Percentiles rank a stretch among this genome's conserved stretches.
These are phyloP conservation scores for Pterostichus madidus DNA, from an alignment of 2,888 invertebrate genomes.

Conservation along the genomic window DNA sequence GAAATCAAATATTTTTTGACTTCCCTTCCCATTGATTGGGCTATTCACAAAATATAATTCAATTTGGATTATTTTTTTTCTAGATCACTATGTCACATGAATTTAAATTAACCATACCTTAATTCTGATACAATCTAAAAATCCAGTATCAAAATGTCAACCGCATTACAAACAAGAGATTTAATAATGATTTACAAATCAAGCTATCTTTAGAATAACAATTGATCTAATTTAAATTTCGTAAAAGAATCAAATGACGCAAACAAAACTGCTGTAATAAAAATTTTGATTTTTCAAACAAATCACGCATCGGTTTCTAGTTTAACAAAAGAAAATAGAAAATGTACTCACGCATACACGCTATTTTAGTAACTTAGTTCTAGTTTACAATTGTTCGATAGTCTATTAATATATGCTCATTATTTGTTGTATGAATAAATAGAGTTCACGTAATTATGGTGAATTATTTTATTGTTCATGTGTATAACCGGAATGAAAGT, in stretches of 20 bases:
- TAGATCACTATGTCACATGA: conserved; percentile 19
- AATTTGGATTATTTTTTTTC: conserved; percentile 8
- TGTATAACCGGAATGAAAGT: conserved; percentile 49
- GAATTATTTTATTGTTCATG: conserved; percentile 48
- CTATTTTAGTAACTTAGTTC: background rate
- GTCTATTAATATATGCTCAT: background rate
- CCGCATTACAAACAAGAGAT: background rate
- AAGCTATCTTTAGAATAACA: conserved; percentile 24
- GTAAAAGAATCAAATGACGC: background rate
- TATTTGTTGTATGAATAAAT: conserved; percentile 23
- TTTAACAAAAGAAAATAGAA: background rate
- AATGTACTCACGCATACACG: background rate
- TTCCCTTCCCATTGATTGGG: too few relatives aligned
- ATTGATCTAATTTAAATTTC: conserved; percentile 14
- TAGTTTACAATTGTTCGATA: background rate
- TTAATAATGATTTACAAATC: background rate
- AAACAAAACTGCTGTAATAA: too few relatives aligned
- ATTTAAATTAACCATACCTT: conserved; percentile 41
- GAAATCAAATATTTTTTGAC: too few relatives aligned
- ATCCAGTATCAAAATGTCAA: conserved; percentile 13
- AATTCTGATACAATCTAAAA: background rate
- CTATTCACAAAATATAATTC: background rate
- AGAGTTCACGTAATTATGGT: conserved; percentile 21
- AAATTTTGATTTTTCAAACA: background rate
- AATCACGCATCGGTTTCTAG: background rate